Evolutionary conservation across 2,797 vertebrate species (phyloP).

Genomic region (Acestrorhynchus altus): DNA sequence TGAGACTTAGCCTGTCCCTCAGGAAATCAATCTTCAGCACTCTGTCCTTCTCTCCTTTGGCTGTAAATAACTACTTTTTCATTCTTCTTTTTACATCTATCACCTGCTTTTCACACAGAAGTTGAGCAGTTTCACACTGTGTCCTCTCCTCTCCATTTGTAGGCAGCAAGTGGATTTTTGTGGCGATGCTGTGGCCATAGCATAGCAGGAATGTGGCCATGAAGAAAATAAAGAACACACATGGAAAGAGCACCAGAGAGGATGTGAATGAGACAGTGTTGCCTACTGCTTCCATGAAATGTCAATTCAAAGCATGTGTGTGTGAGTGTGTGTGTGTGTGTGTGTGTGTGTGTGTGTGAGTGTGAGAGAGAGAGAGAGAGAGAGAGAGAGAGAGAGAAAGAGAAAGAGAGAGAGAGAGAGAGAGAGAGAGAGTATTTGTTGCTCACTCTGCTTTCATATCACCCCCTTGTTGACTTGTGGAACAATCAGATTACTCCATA

Average conservation of each 20-base stretch:
- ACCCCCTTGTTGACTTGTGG: not conserved
- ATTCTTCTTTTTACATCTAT: not conserved
- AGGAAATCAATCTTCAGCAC: constrained; percentile 35
- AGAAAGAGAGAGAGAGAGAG: no score
- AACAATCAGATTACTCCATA: constrained; percentile 3
- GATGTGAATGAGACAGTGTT: constrained; percentile 14
- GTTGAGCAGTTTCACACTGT: constrained; percentile 18
- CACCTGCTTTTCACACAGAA: constrained; percentile 4
- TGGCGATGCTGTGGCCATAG: not conserved
- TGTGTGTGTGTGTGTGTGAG: not conserved
- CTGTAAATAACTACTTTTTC: not conserved
- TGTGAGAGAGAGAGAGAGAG: no score
- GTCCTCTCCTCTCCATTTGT: constrained; percentile 20
- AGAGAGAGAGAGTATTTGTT: not conserved
- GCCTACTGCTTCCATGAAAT: constrained; percentile 3
- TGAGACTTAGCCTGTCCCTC: not conserved
- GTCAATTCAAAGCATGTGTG: constrained; percentile 13
- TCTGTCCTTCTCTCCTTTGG: constrained; percentile 20
- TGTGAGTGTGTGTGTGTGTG: not conserved
- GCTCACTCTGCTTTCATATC: not conserved
- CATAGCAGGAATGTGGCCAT: constrained; percentile 29
- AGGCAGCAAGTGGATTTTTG: not conserved
- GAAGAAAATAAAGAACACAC: constrained; percentile 36
- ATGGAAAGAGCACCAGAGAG: constrained; percentile 45
- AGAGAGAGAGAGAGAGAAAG: not conserved